phyloP scores from a whole-genome alignment of 2,888 invertebrate genomes.

The Glomeris marginata region DNA sequence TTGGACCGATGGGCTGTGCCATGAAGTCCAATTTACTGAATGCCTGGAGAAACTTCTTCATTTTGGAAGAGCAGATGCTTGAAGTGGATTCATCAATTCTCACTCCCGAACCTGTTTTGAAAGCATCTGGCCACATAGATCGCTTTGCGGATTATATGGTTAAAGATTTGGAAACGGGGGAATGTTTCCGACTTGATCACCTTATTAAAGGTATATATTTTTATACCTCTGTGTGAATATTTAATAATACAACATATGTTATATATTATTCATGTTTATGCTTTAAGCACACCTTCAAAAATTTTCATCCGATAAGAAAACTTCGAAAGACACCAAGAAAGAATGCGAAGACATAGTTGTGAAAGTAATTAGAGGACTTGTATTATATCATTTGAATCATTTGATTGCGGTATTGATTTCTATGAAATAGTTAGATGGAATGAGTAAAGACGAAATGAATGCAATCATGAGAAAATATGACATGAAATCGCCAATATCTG shows the following conservation, averaged over 20 bases:
- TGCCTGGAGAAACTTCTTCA: constrained; percentile 88
- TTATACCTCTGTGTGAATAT: neutral
- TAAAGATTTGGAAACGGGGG: constrained; percentile 87
- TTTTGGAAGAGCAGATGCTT: constrained; percentile 95
- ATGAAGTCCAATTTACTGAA: constrained; percentile 88
- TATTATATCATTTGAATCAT: constrained; percentile 6
- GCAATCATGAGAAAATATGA: constrained; percentile 66
- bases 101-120: constrained; percentile 91
- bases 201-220: constrained; percentile 93
- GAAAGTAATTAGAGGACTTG: constrained; percentile 33
- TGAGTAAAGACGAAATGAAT: constrained; percentile 78
- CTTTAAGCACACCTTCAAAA: constrained; percentile 91
- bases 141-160: constrained; percentile 99
- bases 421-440: constrained; percentile 56
- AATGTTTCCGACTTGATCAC: constrained; percentile 95
- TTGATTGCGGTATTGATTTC: constrained; percentile 5
- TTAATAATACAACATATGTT: neutral
- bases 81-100: constrained; percentile 97
- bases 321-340: constrained; percentile 47
- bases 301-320: constrained; percentile 61
- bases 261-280: constrained; percentile 28
- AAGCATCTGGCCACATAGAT: constrained; percentile 98
- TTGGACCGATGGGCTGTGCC: constrained; percentile 99
- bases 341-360: constrained; percentile 65
- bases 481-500: constrained; percentile 90